Evolutionary conservation across 2,797 vertebrate genomes (phyloP).

Genomic region (Austrolebias charrua): DNA sequence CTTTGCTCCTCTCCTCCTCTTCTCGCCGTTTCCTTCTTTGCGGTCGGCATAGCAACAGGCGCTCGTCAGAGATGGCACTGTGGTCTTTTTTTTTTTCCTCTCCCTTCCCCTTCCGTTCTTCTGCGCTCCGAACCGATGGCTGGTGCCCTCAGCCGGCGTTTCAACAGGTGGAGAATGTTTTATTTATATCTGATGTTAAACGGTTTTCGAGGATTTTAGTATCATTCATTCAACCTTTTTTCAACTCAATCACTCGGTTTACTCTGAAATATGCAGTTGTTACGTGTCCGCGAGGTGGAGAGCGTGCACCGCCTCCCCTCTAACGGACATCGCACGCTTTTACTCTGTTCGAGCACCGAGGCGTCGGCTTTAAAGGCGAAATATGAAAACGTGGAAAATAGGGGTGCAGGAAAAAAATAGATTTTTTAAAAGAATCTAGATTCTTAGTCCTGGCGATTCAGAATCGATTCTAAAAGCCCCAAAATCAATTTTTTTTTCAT

Average conservation of each 20-base stretch:
- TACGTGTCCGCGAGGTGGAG: conserved; percentile 17
- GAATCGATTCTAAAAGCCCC: too few species aligned
- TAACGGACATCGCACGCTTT: conserved; percentile 26
- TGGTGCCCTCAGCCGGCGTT: conserved; percentile 30
- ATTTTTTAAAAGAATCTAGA: too few species aligned
- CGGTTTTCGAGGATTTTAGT: neutral
- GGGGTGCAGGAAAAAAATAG: too few species aligned
- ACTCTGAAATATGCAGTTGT: conserved; percentile 19
- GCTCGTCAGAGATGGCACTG: conserved; percentile 75
- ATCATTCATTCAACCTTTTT: too few species aligned
- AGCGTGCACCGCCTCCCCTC: conserved; percentile 35
- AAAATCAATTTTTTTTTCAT: too few species aligned
- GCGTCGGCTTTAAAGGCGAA: too few species aligned
- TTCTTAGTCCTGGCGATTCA: too few species aligned
- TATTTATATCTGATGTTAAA: conserved; percentile 4
- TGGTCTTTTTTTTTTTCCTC: conserved; percentile 35
- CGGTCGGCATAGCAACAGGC: conserved; percentile 86
- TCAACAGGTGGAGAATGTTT: conserved; percentile 35
- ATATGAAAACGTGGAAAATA: too few species aligned
- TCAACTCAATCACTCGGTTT: too few species aligned
- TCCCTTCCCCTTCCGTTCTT: conserved; percentile 27
- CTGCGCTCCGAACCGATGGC: conserved; percentile 44
- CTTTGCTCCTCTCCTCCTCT: conserved; percentile 48
- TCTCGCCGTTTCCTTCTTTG: conserved; percentile 65
- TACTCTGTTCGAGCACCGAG: too few species aligned